Evolutionary conservation across 37 sponge, comb jelly and placozoan genomes (phyloP).

Genomic region (Chondrosia reniformis): DNA sequence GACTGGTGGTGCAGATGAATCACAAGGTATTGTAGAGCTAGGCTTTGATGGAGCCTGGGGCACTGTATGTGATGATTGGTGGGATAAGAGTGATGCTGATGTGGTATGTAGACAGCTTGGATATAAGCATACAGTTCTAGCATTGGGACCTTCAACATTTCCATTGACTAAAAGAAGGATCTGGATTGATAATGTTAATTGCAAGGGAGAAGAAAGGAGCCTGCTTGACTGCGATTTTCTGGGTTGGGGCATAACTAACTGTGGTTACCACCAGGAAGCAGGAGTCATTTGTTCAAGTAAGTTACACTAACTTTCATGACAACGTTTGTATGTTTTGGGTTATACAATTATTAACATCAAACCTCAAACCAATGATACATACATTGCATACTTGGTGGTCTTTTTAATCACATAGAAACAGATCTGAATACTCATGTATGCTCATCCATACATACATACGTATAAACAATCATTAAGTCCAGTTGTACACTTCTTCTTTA

Average conservation of each 20-base stretch:
- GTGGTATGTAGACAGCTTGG: background rate
- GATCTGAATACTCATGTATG: no score
- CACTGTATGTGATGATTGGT: background rate
- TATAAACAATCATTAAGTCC: no score
- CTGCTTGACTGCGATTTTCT: background rate
- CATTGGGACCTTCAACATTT: background rate
- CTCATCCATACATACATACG: no score
- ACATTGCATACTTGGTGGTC: no score
- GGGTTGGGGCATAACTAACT: background rate
- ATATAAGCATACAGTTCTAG: background rate
- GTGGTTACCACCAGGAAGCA: background rate
- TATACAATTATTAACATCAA: background rate
- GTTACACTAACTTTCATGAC: background rate
- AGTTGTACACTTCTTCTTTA: no score
- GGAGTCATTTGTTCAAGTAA: conserved; percentile 5
- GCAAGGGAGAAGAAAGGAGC: background rate
- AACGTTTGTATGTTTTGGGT: background rate
- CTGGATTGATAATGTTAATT: background rate
- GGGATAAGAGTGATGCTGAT: background rate
- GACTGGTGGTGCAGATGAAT: background rate
- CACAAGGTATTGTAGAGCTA: background rate
- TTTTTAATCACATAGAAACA: no score
- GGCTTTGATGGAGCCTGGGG: conserved; percentile 7
- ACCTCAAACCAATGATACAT: no score
- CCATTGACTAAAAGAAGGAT: background rate